A percentile compares a stretch with the other conserved stretches of the same genome.
phyloP scores from a whole-genome alignment of 2,888 invertebrate genomes.

The Ypsolopha scabrella region DNA sequence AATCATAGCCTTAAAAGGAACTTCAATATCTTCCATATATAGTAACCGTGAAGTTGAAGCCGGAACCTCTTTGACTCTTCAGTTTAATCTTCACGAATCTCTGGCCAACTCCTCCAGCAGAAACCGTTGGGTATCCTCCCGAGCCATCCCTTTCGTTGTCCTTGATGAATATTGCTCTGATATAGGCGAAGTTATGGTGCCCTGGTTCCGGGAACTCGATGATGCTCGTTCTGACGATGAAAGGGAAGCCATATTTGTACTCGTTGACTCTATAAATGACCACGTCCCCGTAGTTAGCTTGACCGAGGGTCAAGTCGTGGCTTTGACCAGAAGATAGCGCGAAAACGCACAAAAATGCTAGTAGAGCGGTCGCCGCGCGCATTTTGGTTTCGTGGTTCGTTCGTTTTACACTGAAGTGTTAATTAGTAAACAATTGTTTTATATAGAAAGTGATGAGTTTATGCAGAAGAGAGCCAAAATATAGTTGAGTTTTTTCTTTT shows the following conservation, averaged over 20 bases:
- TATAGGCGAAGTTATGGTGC: slow-evolving; percentile 39
- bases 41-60: slow-evolving; percentile 54
- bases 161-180: slow-evolving; percentile 43
- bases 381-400: slow-evolving; percentile 47
- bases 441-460: slow-evolving; percentile 30
- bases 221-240: slow-evolving; percentile 34
- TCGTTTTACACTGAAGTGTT: slow-evolving; percentile 33
- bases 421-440: slow-evolving; percentile 35
- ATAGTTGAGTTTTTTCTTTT: background rate
- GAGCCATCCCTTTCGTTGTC: slow-evolving; percentile 41
- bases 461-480: slow-evolving; percentile 18
- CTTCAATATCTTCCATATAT: slow-evolving; percentile 50
- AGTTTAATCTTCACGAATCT: slow-evolving; percentile 50
- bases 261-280: slow-evolving; percentile 40
- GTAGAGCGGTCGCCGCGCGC: slow-evolving; percentile 25
- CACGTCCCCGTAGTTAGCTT: slow-evolving; percentile 44
- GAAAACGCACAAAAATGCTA: slow-evolving; percentile 29
- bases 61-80: slow-evolving; percentile 45
- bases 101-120: slow-evolving; percentile 52
- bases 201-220: slow-evolving; percentile 49
- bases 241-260: slow-evolving; percentile 50
- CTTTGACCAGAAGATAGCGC: slow-evolving; percentile 34
- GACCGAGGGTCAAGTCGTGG: slow-evolving; percentile 43
- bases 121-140: slow-evolving; percentile 47
- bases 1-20: background rate